phyloP scores from a whole-genome alignment of 2,113 vertebrate genomes.

The Hydrochoerus hydrochaeris region DNA sequence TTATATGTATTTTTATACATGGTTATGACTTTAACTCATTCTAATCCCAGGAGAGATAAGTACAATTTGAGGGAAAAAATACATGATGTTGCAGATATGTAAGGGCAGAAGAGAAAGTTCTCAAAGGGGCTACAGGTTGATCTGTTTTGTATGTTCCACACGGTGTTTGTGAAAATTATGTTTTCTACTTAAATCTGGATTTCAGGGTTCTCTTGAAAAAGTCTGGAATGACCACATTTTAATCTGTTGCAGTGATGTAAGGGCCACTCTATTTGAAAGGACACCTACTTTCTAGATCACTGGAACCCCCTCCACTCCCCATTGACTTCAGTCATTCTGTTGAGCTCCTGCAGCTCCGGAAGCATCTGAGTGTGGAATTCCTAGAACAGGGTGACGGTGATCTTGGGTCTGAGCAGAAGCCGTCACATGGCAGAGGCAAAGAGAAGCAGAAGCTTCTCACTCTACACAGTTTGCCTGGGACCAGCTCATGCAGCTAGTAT shows the following conservation, averaged over 20 bases:
- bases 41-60: neutral
- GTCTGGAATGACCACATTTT: neutral
- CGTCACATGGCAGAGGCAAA: neutral
- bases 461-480: neutral
- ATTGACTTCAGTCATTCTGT: neutral
- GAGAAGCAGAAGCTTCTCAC: neutral
- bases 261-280: fast-evolving
- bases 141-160: neutral
- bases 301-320: neutral
- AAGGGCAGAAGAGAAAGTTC: neutral
- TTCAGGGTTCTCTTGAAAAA: neutral
- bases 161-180: neutral
- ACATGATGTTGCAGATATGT: neutral
- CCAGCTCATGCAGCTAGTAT: neutral
- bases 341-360: neutral
- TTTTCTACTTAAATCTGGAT: neutral
- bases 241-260: neutral
- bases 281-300: neutral
- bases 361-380: neutral
- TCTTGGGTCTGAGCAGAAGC: neutral
- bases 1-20: neutral
- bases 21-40: neutral
- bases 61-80: neutral
- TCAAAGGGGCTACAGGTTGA: neutral
- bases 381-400: neutral